phyloP scores from a whole-genome alignment of 1,140 invertebrate species.

The Plectrocnemia conspersa region DNA sequence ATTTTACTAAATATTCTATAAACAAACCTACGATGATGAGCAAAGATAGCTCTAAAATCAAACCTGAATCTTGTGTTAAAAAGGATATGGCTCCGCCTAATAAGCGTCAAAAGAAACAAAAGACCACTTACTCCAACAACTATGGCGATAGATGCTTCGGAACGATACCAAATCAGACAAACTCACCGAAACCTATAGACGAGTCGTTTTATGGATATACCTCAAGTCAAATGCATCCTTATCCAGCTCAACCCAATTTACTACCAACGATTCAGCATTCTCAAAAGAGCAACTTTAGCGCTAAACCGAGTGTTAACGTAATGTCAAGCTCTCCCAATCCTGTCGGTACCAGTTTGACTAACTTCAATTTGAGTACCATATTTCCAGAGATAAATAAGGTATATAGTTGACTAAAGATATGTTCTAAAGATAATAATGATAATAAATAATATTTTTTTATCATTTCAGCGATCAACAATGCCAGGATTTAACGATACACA shows the following conservation, averaged over 20 bases:
- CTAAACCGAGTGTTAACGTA: conserved; percentile 4
- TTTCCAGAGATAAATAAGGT: conserved; percentile 69
- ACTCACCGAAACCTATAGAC: conserved; percentile 17
- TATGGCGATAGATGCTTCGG: conserved; percentile 19
- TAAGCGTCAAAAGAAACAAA: conserved; percentile 28
- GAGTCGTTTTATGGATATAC: conserved; percentile 31
- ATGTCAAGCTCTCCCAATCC: conserved; percentile 30
- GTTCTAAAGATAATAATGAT: not conserved
- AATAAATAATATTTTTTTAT: conserved; percentile 7
- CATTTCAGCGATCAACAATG: conserved; percentile 26
- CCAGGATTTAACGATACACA: conserved; percentile 24
- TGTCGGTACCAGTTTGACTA: conserved; percentile 56
- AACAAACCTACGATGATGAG: not conserved
- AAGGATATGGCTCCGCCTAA: conserved; percentile 5
- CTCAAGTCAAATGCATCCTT: conserved; percentile 32
- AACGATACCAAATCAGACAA: conserved; percentile 15
- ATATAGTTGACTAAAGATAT: conserved; percentile 15
- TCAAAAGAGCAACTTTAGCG: conserved; percentile 12
- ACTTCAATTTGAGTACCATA: conserved; percentile 65
- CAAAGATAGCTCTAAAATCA: conserved; percentile 7
- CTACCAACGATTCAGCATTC: conserved; percentile 4
- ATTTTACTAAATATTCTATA: conserved; percentile 8
- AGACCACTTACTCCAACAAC: conserved; percentile 22
- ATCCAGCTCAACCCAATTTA: conserved; percentile 19
- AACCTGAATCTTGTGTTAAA: conserved; percentile 9